phyloP scores from a whole-genome alignment of 2,797 vertebrate species.

The Pseudochirops cupreus region DNA sequence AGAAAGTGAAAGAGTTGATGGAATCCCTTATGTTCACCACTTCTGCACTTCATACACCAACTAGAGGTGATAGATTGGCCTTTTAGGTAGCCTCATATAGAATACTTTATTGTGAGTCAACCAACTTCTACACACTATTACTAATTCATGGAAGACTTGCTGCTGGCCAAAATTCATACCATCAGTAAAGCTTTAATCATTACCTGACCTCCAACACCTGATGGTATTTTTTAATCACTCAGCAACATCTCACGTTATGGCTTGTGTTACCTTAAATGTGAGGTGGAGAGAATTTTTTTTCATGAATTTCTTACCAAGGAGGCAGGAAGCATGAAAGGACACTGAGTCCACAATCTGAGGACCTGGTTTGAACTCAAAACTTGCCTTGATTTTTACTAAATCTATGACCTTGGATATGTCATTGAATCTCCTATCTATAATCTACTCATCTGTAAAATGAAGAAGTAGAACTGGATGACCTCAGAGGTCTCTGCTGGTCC shows the following conservation, averaged over 20 bases:
- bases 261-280: rapidly evolving
- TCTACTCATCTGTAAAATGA: background rate
- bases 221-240: rapidly evolving
- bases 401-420: background rate
- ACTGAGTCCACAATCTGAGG: background rate
- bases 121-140: background rate
- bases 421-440: background rate
- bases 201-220: background rate
- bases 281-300: background rate
- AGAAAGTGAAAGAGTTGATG: background rate
- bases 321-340: background rate
- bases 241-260: too few species aligned
- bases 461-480: background rate
- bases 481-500: background rate
- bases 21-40: background rate
- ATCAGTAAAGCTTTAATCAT: constrained; percentile 56
- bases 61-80: constrained; percentile 50
- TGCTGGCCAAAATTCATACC: too few species aligned
- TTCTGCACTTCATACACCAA: constrained; percentile 1
- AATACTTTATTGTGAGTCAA: constrained; percentile 28
- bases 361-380: background rate
- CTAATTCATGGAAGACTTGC: background rate
- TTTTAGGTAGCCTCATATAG: constrained; percentile 31
- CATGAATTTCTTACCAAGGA: background rate
- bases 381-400: background rate